Evolutionary conservation across 2,797 vertebrate species (phyloP), one percentile per base, ranked within the genome.

Genomic region (Cirrhinus molitorella): DNA sequence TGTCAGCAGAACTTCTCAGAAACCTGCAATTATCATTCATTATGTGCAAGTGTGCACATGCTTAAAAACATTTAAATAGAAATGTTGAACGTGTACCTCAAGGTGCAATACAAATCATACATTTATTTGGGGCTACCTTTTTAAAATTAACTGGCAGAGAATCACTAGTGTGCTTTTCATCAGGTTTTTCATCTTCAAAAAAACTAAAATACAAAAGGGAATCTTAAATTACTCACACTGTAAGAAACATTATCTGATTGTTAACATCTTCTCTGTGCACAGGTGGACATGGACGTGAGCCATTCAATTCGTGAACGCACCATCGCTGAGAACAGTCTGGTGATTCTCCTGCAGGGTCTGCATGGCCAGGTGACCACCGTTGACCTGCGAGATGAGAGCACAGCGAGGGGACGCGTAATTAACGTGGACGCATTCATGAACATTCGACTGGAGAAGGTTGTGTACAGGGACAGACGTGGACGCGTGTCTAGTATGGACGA

Each of bases 371-470:
- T 96, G 88, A 97, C 97, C 91, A 99, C 97, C 0, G 97, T 99
- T 89, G 98, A 99, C 86, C 94, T 99, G 77, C 93, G 96, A 0
- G 95, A 99, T 1, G 98, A 99, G 93, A 97, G 96, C 84, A 88
- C 93, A 1, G 98, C 96, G 0, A 90, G 79, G 0, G 98, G 98
- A 0, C 93, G 95, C 0, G 59, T 99, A 67, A 86, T 96, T 87
- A 97, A 95, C 3, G 98, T 99, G 14, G 98, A 99, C 11, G 97
- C 97, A 85, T 99, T 97, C 91, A 99, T 99, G 98, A 99, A 99
- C 85, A 63, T 99, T 68, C 95, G 97, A 0, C 92, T 99, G 90
- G 92, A 93, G 1, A 87, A 95, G 0, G 97, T 98, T 66, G 90
- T 95, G 34, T 97, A 95, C 92, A 95, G 91, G 0, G 96, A 98